Evolutionary conservation across 2,888 invertebrate genomes (phyloP).

Genomic region (Cheilosia vernalis): DNA sequence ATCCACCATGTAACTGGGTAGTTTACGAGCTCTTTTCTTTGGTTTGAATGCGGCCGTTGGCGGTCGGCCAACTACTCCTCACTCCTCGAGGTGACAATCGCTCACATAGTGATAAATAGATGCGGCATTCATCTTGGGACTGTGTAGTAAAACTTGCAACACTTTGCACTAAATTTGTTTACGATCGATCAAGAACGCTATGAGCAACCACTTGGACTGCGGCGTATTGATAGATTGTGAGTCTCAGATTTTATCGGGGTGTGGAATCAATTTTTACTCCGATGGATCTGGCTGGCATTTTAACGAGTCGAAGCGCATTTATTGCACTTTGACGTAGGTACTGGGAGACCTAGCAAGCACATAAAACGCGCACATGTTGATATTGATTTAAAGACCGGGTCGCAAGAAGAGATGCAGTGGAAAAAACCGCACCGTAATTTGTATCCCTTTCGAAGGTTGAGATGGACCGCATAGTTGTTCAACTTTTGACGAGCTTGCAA

Average conservation of each 20-base stretch:
- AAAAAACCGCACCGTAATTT: too few species aligned
- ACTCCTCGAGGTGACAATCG: slow-evolving; percentile 46
- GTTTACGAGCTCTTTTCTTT: slow-evolving; percentile 46
- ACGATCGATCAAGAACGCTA: slow-evolving; percentile 56
- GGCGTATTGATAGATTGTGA: slow-evolving; percentile 33
- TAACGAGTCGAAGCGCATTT: slow-evolving; percentile 50
- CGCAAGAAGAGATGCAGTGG: too few species aligned
- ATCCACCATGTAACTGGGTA: slow-evolving; percentile 43
- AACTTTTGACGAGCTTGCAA: too few species aligned
- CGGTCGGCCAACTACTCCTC: slow-evolving; percentile 3
- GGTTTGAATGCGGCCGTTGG: slow-evolving; percentile 11
- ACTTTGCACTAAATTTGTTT: slow-evolving; percentile 70
- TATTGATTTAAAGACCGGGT: too few species aligned
- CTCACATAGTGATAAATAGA: slow-evolving; percentile 43
- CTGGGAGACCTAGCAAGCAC: too few species aligned
- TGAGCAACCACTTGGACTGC: slow-evolving; percentile 1
- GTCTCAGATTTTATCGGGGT: slow-evolving; percentile 34
- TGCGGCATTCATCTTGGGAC: slow-evolving; percentile 23
- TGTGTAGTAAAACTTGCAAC: slow-evolving; percentile 56
- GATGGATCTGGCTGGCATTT: slow-evolving; percentile 43
- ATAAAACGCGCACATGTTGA: too few species aligned
- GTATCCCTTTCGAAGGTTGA: too few species aligned
- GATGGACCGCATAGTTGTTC: too few species aligned
- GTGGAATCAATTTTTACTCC: slow-evolving; percentile 68
- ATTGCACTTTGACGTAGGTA: slow-evolving; percentile 33